Evolutionary conservation across 1,140 invertebrate species (phyloP).

Genomic region (Pentalonia nigronervosa): DNA sequence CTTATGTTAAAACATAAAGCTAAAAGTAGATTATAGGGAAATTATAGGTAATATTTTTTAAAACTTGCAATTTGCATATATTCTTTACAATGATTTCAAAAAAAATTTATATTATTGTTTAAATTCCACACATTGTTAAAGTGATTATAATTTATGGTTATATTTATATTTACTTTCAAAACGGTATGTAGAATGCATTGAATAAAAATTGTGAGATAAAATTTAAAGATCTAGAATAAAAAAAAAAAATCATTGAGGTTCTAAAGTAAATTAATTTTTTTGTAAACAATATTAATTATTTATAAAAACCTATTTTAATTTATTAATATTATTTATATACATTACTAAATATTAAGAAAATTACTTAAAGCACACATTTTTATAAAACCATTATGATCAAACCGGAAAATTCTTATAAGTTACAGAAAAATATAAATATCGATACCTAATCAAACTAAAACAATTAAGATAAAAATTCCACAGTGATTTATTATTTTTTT

Average conservation of each 20-base stretch:
- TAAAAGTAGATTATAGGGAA: background rate
- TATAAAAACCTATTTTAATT: no score
- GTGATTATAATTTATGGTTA: background rate
- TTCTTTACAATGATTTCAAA: background rate
- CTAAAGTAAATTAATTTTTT: background rate
- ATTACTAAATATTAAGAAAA: background rate
- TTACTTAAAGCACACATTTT: background rate
- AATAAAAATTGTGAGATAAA: background rate
- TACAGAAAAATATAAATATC: background rate
- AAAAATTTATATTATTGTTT: background rate
- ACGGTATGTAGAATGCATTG: background rate
- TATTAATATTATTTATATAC: background rate
- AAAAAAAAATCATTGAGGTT: background rate
- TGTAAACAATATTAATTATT: no score
- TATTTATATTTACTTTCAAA: background rate
- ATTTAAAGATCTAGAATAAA: background rate
- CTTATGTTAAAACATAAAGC: no score
- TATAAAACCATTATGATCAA: background rate
- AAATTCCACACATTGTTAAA: background rate
- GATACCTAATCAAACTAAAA: background rate
- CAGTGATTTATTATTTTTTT: background rate
- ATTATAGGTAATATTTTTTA: background rate
- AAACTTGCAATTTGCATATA: background rate
- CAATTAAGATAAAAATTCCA: background rate
- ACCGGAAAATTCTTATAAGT: background rate